Percentiles rank a stretch among this genome's conserved stretches.
These are phyloP conservation scores for Ceratitis capitata DNA, from an alignment of 1,140 invertebrate genomes.

Conservation along the genomic window DNA sequence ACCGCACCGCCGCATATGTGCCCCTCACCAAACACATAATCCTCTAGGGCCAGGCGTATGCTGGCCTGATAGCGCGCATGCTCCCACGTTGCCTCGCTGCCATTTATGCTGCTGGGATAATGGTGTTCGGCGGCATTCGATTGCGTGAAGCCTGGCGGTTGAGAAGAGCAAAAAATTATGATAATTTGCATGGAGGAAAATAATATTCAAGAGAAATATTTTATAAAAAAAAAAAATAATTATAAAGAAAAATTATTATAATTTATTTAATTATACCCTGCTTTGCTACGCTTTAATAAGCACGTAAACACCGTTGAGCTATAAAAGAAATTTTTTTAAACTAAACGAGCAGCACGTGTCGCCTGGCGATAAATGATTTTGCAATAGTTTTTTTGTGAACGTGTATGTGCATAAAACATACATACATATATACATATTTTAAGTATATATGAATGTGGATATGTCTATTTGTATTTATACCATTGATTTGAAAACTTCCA, in stretches of 20 bases:
- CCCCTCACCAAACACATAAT: slow-evolving; percentile 57
- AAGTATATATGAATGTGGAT: not conserved
- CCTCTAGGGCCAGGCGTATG: slow-evolving; percentile 51
- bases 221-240: no score
- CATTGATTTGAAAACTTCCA: not conserved
- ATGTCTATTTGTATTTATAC: not conserved
- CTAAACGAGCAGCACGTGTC: not conserved
- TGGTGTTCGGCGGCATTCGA: slow-evolving; percentile 29
- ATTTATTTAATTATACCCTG: not conserved
- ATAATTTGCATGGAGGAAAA: not conserved
- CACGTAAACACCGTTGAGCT: not conserved
- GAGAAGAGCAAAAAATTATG: not conserved
- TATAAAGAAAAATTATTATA: not conserved
- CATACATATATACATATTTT: not conserved
- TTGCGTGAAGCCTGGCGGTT: slow-evolving; percentile 16
- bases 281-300: not conserved
- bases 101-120: not conserved
- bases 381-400: not conserved
- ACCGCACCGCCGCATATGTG: slow-evolving; percentile 63
- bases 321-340: not conserved
- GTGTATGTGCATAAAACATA: not conserved
- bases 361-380: not conserved
- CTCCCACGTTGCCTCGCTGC: not conserved
- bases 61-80: slow-evolving; percentile 57
- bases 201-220: not conserved